Evolutionary conservation across 2,888 invertebrate species (phyloP).

Genomic region (Patella pellucida): DNA sequence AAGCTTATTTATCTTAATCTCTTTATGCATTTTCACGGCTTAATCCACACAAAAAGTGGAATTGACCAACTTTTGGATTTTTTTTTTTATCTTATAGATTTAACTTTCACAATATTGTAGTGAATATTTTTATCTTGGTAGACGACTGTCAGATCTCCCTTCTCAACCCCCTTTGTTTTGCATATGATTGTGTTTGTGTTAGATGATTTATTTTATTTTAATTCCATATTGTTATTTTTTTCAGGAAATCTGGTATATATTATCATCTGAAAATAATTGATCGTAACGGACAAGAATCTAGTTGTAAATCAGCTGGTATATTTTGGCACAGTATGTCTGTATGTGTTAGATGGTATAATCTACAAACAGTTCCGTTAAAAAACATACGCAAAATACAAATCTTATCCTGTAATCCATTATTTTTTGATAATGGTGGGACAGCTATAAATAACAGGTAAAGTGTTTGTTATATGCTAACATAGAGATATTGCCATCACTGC

Average conservation of each 20-base stretch:
- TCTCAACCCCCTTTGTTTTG: too few relatives aligned
- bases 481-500: neutral
- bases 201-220: too few relatives aligned
- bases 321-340: constrained; percentile 57
- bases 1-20: neutral
- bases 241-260: constrained; percentile 48
- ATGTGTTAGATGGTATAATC: constrained; percentile 57
- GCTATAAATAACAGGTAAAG: constrained; percentile 57
- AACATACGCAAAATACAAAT: constrained; percentile 49
- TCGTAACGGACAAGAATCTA: constrained; percentile 42
- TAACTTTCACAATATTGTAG: too few relatives aligned
- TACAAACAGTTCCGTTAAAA: constrained; percentile 47
- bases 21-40: neutral
- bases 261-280: constrained; percentile 57
- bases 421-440: constrained; percentile 56
- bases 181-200: too few relatives aligned
- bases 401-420: constrained; percentile 62
- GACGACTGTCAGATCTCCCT: too few relatives aligned
- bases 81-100: too few relatives aligned
- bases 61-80: too few relatives aligned
- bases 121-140: too few relatives aligned
- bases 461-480: neutral
- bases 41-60: too few relatives aligned
- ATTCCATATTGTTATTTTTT: neutral
- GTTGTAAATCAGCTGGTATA: constrained; percentile 44